These are phyloP conservation scores for Aviceda subcristata DNA, from an alignment of 2,113 vertebrate genomes.

Conservation along the genomic window DNA sequence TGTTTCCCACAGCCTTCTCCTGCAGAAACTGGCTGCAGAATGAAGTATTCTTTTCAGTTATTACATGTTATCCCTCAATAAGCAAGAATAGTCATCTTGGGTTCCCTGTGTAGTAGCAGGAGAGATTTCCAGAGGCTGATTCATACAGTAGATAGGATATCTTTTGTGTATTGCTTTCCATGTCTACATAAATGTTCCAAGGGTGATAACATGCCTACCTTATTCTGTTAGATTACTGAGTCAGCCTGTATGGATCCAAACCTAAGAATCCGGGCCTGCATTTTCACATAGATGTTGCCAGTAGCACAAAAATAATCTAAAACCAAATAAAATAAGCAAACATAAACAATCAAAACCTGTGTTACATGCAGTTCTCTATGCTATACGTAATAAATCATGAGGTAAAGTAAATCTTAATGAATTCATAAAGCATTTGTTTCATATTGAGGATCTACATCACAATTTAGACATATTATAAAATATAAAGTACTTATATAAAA, in stretches of 20 bases:
- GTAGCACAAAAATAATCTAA: background rate
- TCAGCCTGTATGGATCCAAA: background rate
- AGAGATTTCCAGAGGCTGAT: background rate
- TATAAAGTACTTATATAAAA: background rate
- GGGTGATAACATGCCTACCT: background rate
- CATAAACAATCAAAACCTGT: background rate
- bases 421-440: background rate
- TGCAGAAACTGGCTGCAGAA: background rate
- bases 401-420: background rate
- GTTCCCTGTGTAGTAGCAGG: background rate
- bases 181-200: background rate
- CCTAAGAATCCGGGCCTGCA: background rate
- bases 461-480: background rate
- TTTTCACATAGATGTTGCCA: background rate
- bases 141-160: background rate
- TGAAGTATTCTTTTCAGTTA: background rate
- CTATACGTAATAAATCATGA: background rate
- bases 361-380: background rate
- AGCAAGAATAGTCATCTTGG: background rate
- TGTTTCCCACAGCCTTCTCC: background rate
- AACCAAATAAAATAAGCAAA: background rate
- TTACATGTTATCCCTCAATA: background rate
- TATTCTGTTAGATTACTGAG: background rate
- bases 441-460: background rate
- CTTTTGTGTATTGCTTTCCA: background rate